These are phyloP conservation scores for Tortricodes alternella DNA, from an alignment of 2,888 invertebrate species.

Conservation along the genomic window DNA sequence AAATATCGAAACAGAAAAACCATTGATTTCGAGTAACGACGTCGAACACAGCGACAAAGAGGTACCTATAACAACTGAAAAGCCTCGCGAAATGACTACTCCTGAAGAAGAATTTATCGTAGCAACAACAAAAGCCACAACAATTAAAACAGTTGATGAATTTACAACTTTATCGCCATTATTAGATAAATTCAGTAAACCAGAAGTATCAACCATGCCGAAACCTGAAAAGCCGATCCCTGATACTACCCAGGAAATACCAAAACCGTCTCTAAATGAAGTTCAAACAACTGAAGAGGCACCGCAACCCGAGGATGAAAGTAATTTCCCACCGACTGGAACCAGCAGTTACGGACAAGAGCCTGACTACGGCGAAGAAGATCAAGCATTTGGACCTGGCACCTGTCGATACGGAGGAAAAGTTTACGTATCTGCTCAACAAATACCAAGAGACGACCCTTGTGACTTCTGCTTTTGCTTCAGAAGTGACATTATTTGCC, in stretches of 20 bases:
- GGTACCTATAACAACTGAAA: conserved; percentile 27
- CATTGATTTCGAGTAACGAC: conserved; percentile 13
- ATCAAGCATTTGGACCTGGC: conserved; percentile 92
- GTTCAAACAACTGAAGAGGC: conserved; percentile 61
- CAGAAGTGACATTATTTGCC: conserved; percentile 96
- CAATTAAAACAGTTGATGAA: conserved; percentile 32
- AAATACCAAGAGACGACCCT: conserved; percentile 96
- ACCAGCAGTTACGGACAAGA: conserved; percentile 73
- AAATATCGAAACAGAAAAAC: conserved; percentile 28
- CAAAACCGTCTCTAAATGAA: conserved; percentile 57
- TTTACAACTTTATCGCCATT: conserved; percentile 29
- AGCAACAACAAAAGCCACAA: conserved; percentile 34
- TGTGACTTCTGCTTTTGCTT: conserved; percentile 99
- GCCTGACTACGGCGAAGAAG: conserved; percentile 90
- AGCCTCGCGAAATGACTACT: conserved; percentile 33
- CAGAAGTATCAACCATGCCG: conserved; percentile 50
- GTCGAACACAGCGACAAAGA: conserved; percentile 33
- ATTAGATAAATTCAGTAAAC: conserved; percentile 49
- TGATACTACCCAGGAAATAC: conserved; percentile 48
- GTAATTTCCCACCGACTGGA: conserved; percentile 63
- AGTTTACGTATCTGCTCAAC: conserved; percentile 96
- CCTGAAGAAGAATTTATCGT: conserved; percentile 35
- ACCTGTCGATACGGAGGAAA: conserved; percentile 96
- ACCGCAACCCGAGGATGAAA: conserved; percentile 60
- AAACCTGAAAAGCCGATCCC: conserved; percentile 36